These are phyloP conservation scores for Hydrozoanthus gracilis DNA, from an alignment of 92 coral and sea anemone species.

Conservation along the genomic window DNA sequence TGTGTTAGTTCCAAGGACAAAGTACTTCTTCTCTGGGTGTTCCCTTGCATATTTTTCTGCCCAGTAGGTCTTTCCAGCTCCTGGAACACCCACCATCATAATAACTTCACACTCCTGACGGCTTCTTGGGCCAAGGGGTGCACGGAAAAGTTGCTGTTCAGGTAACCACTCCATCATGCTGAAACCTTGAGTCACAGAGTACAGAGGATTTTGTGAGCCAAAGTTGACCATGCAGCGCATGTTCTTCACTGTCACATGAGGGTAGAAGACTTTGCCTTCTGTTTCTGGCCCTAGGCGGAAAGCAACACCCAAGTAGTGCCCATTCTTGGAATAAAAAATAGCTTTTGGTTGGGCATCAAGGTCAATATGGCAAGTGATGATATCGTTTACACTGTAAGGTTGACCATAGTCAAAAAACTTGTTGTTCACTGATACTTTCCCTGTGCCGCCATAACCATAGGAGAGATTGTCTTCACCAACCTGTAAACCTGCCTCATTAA, in stretches of 20 bases:
- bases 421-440: conserved; percentile 88
- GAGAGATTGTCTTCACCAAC: conserved; percentile 91
- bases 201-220: conserved; percentile 70
- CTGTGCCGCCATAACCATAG: conserved; percentile 98
- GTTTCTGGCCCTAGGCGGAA: conserved; percentile 83
- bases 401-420: conserved; percentile 92
- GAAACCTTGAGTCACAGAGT: conserved; percentile 77
- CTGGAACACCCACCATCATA: conserved; percentile 99
- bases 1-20: conserved; percentile 88
- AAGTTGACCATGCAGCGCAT: conserved; percentile 91
- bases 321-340: conserved; percentile 91
- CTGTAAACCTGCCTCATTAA: conserved; percentile 72
- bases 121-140: conserved; percentile 72
- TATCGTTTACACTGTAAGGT: conserved; percentile 78
- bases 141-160: conserved; percentile 56
- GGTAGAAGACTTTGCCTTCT: conserved; percentile 76
- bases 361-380: conserved; percentile 84
- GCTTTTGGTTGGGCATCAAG: conserved; percentile 80
- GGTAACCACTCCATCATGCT: conserved; percentile 69
- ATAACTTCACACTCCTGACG: conserved; percentile 81
- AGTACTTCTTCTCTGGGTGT: conserved; percentile 81
- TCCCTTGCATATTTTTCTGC: conserved; percentile 74
- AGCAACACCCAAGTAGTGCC: conserved; percentile 87
- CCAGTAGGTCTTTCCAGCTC: conserved; percentile 93
- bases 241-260: conserved; percentile 94